phyloP scores from a whole-genome alignment of 1,140 invertebrate genomes.

The Aphelinus certus region DNA sequence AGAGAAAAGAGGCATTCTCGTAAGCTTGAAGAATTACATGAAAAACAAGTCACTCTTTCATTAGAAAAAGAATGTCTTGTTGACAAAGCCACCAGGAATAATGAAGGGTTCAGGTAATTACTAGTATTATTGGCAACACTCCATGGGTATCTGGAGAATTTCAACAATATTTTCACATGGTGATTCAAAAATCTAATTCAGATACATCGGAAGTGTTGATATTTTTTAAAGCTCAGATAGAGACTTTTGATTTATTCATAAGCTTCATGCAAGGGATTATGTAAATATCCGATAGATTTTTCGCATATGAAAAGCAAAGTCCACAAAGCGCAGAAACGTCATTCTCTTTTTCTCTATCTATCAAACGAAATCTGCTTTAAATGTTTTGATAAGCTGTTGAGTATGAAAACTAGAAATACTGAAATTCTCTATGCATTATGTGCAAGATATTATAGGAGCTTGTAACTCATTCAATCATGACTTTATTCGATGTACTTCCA shows the following conservation, averaged over 20 bases:
- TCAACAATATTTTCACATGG: no score
- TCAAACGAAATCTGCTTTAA: slow-evolving; percentile 1
- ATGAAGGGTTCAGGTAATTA: background rate
- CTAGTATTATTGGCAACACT: no score
- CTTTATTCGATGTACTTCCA: no score
- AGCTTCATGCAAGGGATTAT: background rate
- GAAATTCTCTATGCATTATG: no score
- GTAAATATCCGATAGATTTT: background rate
- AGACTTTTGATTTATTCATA: slow-evolving; percentile 19
- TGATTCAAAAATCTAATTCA: no score
- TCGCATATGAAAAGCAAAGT: background rate
- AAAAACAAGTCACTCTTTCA: no score
- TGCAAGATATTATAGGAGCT: no score
- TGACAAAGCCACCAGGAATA: background rate
- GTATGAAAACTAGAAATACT: no score
- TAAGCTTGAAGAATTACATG: no score
- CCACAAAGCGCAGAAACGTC: background rate
- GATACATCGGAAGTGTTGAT: background rate
- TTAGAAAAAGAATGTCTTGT: background rate
- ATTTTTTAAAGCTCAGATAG: background rate
- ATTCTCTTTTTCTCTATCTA: background rate
- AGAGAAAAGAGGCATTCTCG: background rate
- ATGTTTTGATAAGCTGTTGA: background rate
- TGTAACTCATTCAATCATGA: no score
- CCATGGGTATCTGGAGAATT: no score